Percentiles rank a stretch among this genome's conserved stretches.
Evolutionary conservation across 1,140 invertebrate genomes (phyloP).

Genomic region (Nebria ingens): DNA sequence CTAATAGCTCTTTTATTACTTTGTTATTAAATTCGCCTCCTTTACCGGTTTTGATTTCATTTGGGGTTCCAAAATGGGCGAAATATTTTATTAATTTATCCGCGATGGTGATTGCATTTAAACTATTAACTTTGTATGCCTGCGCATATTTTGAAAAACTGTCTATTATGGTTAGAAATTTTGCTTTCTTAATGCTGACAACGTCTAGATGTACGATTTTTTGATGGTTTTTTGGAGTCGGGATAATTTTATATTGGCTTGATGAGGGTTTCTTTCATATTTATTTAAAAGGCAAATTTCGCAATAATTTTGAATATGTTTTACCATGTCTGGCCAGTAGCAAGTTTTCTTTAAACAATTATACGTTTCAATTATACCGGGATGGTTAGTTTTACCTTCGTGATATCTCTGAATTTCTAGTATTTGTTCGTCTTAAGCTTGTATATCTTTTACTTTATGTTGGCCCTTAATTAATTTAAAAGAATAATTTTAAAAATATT

Average conservation of each 20-base stretch:
- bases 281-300: conserved; percentile 23
- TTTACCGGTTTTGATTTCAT: conserved; percentile 17
- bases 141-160: conserved; percentile 27
- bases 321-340: conserved; percentile 31
- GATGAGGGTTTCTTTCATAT: conserved; percentile 27
- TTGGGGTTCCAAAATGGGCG: conserved; percentile 16
- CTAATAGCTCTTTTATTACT: conserved; percentile 17
- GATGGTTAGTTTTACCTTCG: conserved; percentile 26
- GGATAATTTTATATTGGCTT: conserved; percentile 21
- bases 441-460: conserved; percentile 23
- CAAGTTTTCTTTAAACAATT: conserved; percentile 28
- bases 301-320: conserved; percentile 20
- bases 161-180: conserved; percentile 25
- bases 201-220: conserved; percentile 25
- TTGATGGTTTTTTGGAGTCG: conserved; percentile 22
- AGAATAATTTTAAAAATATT: conserved; percentile 10
- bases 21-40: conserved; percentile 19
- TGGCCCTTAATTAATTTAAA: conserved; percentile 23
- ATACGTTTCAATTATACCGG: conserved; percentile 30
- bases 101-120: conserved; percentile 15
- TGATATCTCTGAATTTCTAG: conserved; percentile 28
- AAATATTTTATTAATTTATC: conserved; percentile 17
- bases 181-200: conserved; percentile 20
- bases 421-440: conserved; percentile 21
- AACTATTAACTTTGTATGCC: conserved; percentile 19